Percentiles rank a stretch among this genome's conserved stretches.
These are phyloP conservation scores for Hofmannophila pseudospretella DNA, from an alignment of 2,888 invertebrate genomes.

Conservation along the genomic window DNA sequence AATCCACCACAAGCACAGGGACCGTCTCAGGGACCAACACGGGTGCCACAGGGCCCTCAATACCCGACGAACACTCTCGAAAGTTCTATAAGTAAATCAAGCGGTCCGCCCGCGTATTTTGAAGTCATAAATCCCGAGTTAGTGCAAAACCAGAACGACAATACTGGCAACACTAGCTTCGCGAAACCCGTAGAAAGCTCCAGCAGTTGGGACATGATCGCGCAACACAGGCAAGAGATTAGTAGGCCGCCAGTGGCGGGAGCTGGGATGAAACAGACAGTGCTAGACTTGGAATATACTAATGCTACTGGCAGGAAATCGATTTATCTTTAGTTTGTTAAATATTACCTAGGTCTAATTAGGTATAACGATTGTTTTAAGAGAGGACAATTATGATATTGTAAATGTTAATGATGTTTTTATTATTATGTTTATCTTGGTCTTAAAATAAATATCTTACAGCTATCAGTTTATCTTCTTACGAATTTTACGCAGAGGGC, in stretches of 20 bases:
- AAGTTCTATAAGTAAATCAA: slow-evolving; percentile 59
- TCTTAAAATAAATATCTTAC: no score
- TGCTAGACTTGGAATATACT: slow-evolving; percentile 54
- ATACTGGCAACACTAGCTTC: slow-evolving; percentile 47
- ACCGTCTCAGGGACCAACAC: slow-evolving; percentile 4
- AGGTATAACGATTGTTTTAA: no score
- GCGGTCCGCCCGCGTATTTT: slow-evolving; percentile 60
- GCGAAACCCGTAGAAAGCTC: slow-evolving; percentile 38
- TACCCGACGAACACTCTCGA: slow-evolving; percentile 49
- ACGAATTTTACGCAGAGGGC: no score
- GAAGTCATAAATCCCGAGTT: slow-evolving; percentile 20
- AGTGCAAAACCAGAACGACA: slow-evolving; percentile 30
- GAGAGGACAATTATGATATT: no score
- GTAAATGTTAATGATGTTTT: no score
- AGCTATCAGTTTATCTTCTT: no score
- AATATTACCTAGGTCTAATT: no score
- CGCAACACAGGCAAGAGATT: slow-evolving; percentile 68
- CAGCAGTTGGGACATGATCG: slow-evolving; percentile 74
- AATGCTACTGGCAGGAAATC: slow-evolving; percentile 17
- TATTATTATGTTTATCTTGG: no score
- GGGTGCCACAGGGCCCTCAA: slow-evolving; percentile 6
- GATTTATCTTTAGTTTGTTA: slow-evolving; percentile 1
- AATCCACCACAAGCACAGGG: not conserved
- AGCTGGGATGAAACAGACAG: slow-evolving; percentile 31
- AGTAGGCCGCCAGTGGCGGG: slow-evolving; percentile 30